Evolutionary conservation across 2,797 vertebrate species (phyloP).

Genomic region (Eurystomus glaucurus): DNA sequence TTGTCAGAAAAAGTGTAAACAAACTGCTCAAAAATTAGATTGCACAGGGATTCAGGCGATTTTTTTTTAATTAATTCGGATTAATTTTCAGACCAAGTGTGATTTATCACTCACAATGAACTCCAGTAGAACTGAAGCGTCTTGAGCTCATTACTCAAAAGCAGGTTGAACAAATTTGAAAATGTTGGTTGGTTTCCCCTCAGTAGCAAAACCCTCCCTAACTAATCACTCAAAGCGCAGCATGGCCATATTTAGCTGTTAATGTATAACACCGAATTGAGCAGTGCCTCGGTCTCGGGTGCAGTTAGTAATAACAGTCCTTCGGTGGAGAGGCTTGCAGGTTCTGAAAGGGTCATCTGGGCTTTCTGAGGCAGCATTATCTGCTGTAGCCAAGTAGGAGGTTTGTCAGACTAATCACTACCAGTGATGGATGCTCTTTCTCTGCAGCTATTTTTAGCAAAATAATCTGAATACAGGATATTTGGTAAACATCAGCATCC

Average conservation of each 20-base stretch:
- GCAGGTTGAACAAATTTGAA: not conserved
- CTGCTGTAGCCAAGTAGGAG: not conserved
- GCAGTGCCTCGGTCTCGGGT: not conserved
- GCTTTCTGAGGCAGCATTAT: not conserved
- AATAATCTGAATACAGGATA: not conserved
- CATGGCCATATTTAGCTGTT: accelerated
- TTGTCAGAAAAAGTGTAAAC: not conserved
- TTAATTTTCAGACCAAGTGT: not conserved
- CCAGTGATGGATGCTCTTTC: not conserved
- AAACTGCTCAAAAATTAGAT: not conserved
- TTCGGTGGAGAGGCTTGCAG: not conserved
- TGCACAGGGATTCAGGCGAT: not conserved
- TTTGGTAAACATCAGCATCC: not conserved
- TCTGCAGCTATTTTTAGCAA: not conserved
- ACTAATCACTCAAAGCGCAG: not conserved
- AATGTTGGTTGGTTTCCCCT: not conserved
- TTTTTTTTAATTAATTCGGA: not conserved
- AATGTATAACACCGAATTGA: not conserved
- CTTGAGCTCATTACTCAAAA: not conserved
- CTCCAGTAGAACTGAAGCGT: not conserved
- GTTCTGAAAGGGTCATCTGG: not conserved
- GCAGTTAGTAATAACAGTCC: not conserved
- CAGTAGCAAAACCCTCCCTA: not conserved
- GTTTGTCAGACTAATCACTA: not conserved
- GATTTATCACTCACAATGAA: not conserved